These are phyloP conservation scores for Columba janthina DNA, from an alignment of 2,113 vertebrate species.

Conservation along the genomic window DNA sequence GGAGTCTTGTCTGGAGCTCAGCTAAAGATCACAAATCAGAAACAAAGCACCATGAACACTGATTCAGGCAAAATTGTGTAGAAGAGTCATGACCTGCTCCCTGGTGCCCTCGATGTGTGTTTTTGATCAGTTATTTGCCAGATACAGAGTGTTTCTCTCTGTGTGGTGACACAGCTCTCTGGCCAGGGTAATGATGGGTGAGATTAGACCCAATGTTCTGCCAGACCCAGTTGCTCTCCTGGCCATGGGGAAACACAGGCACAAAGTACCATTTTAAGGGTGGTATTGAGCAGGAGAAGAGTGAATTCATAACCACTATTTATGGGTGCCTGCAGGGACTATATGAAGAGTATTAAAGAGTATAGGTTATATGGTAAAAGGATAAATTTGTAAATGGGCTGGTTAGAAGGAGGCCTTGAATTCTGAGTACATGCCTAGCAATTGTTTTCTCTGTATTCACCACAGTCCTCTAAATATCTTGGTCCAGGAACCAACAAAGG, in stretches of 20 bases:
- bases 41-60: neutral
- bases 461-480: neutral
- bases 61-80: neutral
- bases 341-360: neutral
- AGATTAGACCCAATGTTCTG: neutral
- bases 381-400: neutral
- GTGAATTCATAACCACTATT: neutral
- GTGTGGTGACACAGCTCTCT: neutral
- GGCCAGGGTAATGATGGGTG: neutral
- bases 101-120: neutral
- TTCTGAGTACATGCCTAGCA: neutral
- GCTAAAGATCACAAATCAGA: neutral
- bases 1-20: neutral
- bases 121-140: neutral
- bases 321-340: neutral
- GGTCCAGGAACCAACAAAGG: neutral
- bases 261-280: neutral
- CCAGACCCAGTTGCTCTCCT: neutral
- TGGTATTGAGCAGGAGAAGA: fast-evolving
- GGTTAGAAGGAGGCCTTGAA: neutral
- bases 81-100: neutral
- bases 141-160: neutral
- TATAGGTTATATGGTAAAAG: neutral
- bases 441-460: neutral
- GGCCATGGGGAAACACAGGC: neutral